phyloP scores from a whole-genome alignment of 2,113 vertebrate species.

The Tylochromis polylepis region DNA sequence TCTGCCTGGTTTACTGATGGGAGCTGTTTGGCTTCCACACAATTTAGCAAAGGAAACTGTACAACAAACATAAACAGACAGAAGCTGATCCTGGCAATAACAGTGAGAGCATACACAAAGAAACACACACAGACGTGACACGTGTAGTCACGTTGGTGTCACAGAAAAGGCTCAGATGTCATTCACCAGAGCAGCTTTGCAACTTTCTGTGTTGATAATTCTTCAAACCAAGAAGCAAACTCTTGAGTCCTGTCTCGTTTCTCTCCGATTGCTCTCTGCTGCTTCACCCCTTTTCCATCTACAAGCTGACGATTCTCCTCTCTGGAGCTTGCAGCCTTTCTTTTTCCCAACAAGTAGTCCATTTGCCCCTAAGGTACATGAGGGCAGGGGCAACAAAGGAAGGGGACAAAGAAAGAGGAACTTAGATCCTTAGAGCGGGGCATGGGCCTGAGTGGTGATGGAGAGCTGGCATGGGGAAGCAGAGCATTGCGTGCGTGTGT shows the following conservation, averaged over 20 bases:
- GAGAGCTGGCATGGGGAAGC: slow-evolving; percentile 57
- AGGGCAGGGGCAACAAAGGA: not conserved
- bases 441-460: slow-evolving; percentile 41
- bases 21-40: slow-evolving; percentile 81
- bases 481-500: slow-evolving; percentile 71
- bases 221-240: not conserved
- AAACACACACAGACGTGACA: not conserved
- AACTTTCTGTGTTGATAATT: not conserved
- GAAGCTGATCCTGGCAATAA: slow-evolving; percentile 56
- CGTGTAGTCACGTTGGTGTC: not conserved
- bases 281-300: not conserved
- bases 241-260: not conserved
- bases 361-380: slow-evolving; percentile 47
- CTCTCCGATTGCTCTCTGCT: not conserved
- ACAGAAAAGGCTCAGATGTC: not conserved
- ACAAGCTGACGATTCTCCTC: not conserved
- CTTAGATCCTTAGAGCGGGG: slow-evolving; percentile 57
- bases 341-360: slow-evolving; percentile 1
- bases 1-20: slow-evolving; percentile 87
- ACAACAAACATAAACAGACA: slow-evolving; percentile 75
- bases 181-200: not conserved
- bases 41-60: slow-evolving; percentile 82
- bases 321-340: not conserved
- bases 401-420: slow-evolving; percentile 21
- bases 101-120: slow-evolving; percentile 5